Evolutionary conservation across 2,113 vertebrate species (phyloP).

Genomic region (Hippopotamus amphibius): DNA sequence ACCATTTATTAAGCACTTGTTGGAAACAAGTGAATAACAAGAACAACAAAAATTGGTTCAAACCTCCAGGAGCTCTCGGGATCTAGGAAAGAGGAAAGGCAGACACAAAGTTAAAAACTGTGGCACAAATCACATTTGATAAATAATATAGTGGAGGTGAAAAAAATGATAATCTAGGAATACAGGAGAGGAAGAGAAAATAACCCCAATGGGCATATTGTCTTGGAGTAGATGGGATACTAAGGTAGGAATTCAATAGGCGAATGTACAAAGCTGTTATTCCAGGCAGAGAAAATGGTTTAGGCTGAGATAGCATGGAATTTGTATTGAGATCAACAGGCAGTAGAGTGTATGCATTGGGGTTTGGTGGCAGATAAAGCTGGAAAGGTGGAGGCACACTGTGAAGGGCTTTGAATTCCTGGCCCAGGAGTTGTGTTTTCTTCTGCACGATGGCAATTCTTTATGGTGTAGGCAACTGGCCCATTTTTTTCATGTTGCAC

Average conservation of each 20-base stretch:
- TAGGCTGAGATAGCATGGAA: background rate
- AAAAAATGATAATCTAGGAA: background rate
- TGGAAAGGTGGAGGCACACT: background rate
- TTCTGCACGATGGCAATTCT: too few relatives aligned
- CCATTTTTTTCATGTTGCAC: background rate
- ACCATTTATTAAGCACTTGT: background rate
- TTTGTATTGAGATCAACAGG: background rate
- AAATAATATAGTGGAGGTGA: background rate
- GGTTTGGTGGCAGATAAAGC: background rate
- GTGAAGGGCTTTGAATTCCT: background rate
- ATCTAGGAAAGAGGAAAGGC: conserved; percentile 9
- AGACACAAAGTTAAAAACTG: background rate
- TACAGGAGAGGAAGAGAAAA: background rate
- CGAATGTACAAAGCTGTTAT: background rate
- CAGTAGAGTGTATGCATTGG: background rate
- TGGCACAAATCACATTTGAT: background rate
- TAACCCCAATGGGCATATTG: background rate
- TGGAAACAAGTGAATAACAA: background rate
- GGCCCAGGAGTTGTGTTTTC: background rate
- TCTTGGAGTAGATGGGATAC: background rate
- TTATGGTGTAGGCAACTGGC: background rate
- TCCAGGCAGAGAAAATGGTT: background rate
- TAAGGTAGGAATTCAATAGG: background rate
- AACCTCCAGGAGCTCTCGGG: background rate
- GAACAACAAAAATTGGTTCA: background rate